Percentiles rank a stretch among this genome's conserved stretches.
Conservation (phyloP, 2,113 vertebrate genomes). For the Spheniscus mendiculus region DNA sequence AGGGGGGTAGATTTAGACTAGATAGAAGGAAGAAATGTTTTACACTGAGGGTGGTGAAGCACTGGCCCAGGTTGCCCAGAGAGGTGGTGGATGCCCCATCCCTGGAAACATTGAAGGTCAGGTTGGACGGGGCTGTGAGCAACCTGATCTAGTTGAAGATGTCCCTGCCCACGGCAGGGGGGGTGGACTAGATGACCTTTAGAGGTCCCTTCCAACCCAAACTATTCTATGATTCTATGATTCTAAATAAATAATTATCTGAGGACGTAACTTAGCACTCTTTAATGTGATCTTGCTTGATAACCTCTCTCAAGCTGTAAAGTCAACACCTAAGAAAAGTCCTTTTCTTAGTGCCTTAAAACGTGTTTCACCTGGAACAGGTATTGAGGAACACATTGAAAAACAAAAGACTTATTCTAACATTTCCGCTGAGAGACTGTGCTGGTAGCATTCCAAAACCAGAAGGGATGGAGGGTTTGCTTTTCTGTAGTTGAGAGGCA, state of each 20-base stretch:
- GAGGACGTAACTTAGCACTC: not conserved
- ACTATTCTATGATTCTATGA: no score
- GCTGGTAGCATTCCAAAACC: not conserved
- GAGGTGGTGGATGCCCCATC: no score
- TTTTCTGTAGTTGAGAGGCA: not conserved
- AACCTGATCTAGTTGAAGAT: no score
- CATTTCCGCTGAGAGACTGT: not conserved
- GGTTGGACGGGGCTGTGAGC: no score
- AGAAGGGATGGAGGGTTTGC: not conserved
- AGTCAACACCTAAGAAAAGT: not conserved
- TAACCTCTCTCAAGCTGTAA: not conserved
- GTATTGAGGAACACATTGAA: not conserved
- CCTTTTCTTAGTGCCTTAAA: not conserved
- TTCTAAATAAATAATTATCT: slow-evolving; percentile 41
- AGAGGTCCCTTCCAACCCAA: no score
- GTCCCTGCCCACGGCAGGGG: no score
- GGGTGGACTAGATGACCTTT: no score
- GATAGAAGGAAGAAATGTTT: no score
- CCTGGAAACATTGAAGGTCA: no score
- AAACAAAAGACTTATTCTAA: not conserved
- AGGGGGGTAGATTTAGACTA: no score
- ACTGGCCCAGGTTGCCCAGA: no score
- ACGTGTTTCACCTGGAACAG: not conserved
- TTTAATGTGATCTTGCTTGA: not conserved
- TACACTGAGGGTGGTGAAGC: no score